These are phyloP conservation scores for Oscheius myriophilus DNA, from an alignment of 2,888 invertebrate genomes.

Conservation along the genomic window DNA sequence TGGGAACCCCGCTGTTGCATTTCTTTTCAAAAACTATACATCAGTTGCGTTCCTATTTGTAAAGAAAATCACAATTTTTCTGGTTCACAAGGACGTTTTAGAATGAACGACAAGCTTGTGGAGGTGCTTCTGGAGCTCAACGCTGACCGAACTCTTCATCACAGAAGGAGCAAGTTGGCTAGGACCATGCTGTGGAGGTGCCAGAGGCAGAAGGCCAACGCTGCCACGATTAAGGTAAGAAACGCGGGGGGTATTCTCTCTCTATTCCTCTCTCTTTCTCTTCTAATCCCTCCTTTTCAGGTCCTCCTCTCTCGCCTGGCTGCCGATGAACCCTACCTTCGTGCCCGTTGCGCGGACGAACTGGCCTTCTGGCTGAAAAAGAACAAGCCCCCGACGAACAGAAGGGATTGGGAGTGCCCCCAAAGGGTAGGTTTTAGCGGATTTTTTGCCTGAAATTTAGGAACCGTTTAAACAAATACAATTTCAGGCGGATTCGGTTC, in stretches of 20 bases:
- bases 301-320: constrained; percentile 36
- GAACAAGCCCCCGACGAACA: constrained; percentile 46
- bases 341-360: constrained; percentile 38
- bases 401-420: constrained; percentile 35
- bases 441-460: not conserved
- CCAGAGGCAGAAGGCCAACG: constrained; percentile 34
- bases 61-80: too few relatives aligned
- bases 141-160: constrained; percentile 30
- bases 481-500: not conserved
- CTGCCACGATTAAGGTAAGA: constrained; percentile 28
- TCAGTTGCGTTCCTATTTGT: too few relatives aligned
- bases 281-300: constrained; percentile 21
- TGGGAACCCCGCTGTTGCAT: too few relatives aligned
- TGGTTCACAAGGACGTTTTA: too few relatives aligned
- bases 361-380: constrained; percentile 43
- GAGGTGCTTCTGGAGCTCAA: constrained; percentile 19
- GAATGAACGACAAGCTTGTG: constrained; percentile 17
- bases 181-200: constrained; percentile 34
- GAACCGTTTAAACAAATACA: not conserved
- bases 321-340: constrained; percentile 35
- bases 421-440: constrained; percentile 24
- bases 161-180: constrained; percentile 36
- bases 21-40: too few relatives aligned
- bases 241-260: not conserved
- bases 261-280: too few relatives aligned